Percentiles rank a stretch among this genome's conserved stretches.
These are phyloP conservation scores for Cephus cinctus DNA, from an alignment of 1,140 invertebrate species.

Conservation along the genomic window DNA sequence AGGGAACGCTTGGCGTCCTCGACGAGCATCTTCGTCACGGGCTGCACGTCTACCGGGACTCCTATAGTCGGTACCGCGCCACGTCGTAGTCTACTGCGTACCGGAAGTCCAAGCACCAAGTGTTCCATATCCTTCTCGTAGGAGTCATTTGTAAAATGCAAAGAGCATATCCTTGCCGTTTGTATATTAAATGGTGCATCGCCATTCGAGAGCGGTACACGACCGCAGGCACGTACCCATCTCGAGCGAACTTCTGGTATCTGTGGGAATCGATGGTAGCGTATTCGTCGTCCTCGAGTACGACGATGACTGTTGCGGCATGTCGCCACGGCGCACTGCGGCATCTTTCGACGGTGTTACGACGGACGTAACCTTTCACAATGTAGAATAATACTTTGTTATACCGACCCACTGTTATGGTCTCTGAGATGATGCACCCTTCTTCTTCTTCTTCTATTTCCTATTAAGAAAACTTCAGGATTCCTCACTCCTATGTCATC, in stretches of 20 bases:
- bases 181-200: slow-evolving; percentile 57
- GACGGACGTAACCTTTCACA: too few species aligned
- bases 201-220: slow-evolving; percentile 49
- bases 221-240: slow-evolving; percentile 59
- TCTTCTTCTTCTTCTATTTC: slow-evolving; percentile 18
- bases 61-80: slow-evolving; percentile 59
- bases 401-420: too few species aligned
- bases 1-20: slow-evolving; percentile 52
- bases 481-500: background rate
- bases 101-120: slow-evolving; percentile 59
- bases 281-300: slow-evolving; percentile 58
- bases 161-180: slow-evolving; percentile 60
- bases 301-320: slow-evolving; percentile 62
- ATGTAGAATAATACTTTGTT: too few species aligned
- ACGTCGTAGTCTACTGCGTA: slow-evolving; percentile 55
- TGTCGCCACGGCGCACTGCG: slow-evolving; percentile 61
- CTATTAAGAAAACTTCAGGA: slow-evolving; percentile 2
- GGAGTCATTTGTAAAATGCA: slow-evolving; percentile 58
- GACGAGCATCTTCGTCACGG: slow-evolving; percentile 49
- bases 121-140: slow-evolving; percentile 63
- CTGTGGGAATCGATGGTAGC: slow-evolving; percentile 62
- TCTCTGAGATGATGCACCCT: too few species aligned
- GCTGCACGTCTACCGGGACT: slow-evolving; percentile 55
- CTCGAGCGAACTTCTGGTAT: slow-evolving; percentile 55
- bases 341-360: too few species aligned